phyloP scores from a whole-genome alignment of 2,113 vertebrate species.

The Cygnus atratus region DNA sequence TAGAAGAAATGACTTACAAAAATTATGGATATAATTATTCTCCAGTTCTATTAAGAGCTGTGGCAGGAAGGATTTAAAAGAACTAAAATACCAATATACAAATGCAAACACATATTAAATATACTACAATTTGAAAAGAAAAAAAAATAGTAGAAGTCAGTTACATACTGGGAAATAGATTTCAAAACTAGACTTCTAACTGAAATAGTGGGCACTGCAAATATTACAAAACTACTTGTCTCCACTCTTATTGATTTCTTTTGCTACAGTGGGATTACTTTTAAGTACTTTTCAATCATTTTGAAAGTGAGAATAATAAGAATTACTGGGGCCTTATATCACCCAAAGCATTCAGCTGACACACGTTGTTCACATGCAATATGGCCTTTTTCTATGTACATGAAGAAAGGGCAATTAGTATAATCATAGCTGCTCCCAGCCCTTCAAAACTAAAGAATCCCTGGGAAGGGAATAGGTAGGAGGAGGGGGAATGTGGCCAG shows the following conservation, averaged over 20 bases:
- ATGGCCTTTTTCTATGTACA: not conserved
- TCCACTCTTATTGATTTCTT: not conserved
- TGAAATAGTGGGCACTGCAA: not conserved
- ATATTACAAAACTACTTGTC: not conserved
- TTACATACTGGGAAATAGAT: not conserved
- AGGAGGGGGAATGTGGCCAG: not conserved
- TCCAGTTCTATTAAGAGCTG: not conserved
- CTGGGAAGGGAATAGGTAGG: not conserved
- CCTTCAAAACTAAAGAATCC: not conserved
- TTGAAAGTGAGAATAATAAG: not conserved
- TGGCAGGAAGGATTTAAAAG: slow-evolving; percentile 26
- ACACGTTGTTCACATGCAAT: not conserved
- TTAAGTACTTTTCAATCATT: not conserved
- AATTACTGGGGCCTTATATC: not conserved
- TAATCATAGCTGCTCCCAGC: not conserved
- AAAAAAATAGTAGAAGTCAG: not conserved
- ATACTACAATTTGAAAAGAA: not conserved
- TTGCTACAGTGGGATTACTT: not conserved
- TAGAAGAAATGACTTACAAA: slow-evolving; percentile 33
- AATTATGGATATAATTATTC: slow-evolving; percentile 20
- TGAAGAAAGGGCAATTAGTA: not conserved
- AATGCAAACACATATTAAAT: not conserved
- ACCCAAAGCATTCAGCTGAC: not conserved
- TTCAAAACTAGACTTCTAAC: not conserved
- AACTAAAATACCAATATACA: not conserved